Percentiles rank a stretch among this genome's conserved stretches.
These are phyloP conservation scores for Typhlichthys subterraneus DNA, from an alignment of 2,797 vertebrate genomes.

Conservation along the genomic window DNA sequence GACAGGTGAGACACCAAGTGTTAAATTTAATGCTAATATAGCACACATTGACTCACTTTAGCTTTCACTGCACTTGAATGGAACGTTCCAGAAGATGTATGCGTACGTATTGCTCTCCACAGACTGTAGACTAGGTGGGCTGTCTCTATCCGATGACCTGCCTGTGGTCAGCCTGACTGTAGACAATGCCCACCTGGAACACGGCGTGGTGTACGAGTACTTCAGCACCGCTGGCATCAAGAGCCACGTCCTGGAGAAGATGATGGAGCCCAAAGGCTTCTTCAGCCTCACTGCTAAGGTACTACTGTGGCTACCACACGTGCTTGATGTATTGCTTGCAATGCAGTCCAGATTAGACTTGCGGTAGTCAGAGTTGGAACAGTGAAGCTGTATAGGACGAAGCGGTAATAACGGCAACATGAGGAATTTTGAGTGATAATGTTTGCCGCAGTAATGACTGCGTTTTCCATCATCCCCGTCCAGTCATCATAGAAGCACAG, in stretches of 20 bases:
- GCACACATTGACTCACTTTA: too few species aligned
- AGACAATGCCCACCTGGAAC: constrained; percentile 92
- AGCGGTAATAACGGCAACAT: too few species aligned
- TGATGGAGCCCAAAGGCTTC: constrained; percentile 90
- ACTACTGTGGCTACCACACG: constrained; percentile 6
- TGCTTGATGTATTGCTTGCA: too few species aligned
- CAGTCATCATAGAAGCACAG: too few species aligned
- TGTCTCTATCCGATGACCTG: constrained; percentile 76
- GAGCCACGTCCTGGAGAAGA: constrained; percentile 93
- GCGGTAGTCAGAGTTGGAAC: neutral
- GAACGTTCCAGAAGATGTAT: too few species aligned
- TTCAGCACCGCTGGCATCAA: constrained; percentile 90
- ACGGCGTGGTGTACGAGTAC: constrained; percentile 93
- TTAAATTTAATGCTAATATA: neutral
- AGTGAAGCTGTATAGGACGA: too few species aligned
- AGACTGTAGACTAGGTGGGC: constrained; percentile 62
- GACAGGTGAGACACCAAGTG: constrained; percentile 73
- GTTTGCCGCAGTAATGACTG: too few species aligned
- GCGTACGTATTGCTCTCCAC: constrained; percentile 20
- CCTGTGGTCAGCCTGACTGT: constrained; percentile 88
- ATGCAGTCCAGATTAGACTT: neutral
- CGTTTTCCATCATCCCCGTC: too few species aligned
- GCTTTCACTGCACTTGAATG: too few species aligned
- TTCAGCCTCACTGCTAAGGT: constrained; percentile 95
- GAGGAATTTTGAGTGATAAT: too few species aligned